Conservation (phyloP, 2,888 invertebrate species). For the Octonoba sinensis region DNA sequence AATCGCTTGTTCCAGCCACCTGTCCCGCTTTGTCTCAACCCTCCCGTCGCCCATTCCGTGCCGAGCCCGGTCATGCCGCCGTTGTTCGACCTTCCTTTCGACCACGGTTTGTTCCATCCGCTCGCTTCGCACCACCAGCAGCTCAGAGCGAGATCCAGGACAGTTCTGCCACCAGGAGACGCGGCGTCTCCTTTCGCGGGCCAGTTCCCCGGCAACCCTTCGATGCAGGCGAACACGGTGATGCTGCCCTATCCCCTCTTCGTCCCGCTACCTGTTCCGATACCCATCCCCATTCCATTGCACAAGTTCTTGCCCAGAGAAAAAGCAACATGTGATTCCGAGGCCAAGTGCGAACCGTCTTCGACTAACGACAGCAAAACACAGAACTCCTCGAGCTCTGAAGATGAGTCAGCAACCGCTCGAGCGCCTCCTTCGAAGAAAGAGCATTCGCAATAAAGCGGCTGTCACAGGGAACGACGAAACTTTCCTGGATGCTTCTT, state of each 20-base stretch:
- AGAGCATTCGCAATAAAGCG: no score
- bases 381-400: no score
- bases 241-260: conserved; percentile 84
- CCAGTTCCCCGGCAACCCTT: conserved; percentile 38
- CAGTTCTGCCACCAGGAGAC: not conserved
- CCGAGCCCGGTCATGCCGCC: no score
- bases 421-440: no score
- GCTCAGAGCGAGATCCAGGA: conserved; percentile 65
- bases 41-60: conserved; percentile 41
- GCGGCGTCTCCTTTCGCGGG: conserved; percentile 30
- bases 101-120: conserved; percentile 33
- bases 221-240: conserved; percentile 80
- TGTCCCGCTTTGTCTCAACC: conserved; percentile 18
- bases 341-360: no score
- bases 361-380: no score
- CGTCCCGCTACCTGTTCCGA: conserved; percentile 79
- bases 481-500: no score
- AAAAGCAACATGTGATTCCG: conserved; percentile 1
- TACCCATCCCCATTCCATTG: conserved; percentile 87
- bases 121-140: conserved; percentile 68
- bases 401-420: no score
- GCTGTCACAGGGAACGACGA: no score
- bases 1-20: conserved; percentile 8
- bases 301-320: conserved; percentile 26
- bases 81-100: no score